Evolutionary conservation across 2,888 invertebrate genomes (phyloP), one percentile per base, ranked within the genome.

Genomic region (Drosophila aldrichi): DNA sequence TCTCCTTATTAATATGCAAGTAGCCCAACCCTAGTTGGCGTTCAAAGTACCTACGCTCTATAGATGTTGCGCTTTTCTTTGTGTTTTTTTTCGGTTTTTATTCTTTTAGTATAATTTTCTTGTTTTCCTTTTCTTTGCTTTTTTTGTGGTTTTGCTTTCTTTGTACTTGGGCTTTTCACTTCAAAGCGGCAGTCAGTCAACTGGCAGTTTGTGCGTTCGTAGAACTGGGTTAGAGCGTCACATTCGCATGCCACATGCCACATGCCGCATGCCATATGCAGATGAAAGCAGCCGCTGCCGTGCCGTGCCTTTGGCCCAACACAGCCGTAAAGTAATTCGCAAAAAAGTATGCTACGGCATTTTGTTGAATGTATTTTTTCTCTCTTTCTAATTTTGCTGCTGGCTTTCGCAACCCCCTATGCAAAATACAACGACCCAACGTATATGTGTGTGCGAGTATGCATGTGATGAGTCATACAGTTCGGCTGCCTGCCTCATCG

Each of bases 291-390:
- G 51, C 48, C 68, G 69, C 74, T 43, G 34, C 25, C 25, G 25
- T 43, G 34, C 25, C 25, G 25, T 25, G 43, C 40, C 38, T 49
- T 25, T 40, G 32, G 4, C 32, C 20, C 16, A 49, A 38, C 32
- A n/a, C 18, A 51, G 40, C 49, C 43, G 56, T 43, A 62, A 36
- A 73, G 62, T 41, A 75, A 66, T 71, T 75, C 80, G 77, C 86
- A 61, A 62, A 79, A 88, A 82, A 82, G 86, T 82, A 82, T 82
- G 88, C 82, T 85, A 88, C 41, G 88, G 82, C 61, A 82, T 82
- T 82, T 85, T 72, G 77, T 58, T 40, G 7, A 61, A 57, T 57
- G 36, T 34, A 25, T 36, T 7, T 12, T 36, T 12, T 22, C 16
- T 16, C 40, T n/a, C n/a, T 44, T 7, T 20, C 12, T 12, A 4